Evolutionary conservation across 2,113 vertebrate species (phyloP).

Genomic region (Tragelaphus scriptus): DNA sequence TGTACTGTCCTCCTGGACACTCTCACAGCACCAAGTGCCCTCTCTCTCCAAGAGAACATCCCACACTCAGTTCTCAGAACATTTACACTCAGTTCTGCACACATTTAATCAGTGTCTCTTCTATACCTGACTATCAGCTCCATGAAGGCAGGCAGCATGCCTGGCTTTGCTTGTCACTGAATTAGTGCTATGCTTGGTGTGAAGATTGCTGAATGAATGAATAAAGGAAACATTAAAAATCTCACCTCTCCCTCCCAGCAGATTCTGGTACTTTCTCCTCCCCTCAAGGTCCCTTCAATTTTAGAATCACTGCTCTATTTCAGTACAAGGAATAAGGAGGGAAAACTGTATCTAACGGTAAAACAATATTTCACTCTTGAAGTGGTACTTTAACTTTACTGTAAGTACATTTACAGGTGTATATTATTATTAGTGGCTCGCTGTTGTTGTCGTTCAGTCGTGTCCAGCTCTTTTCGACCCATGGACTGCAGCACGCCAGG

Average conservation of each 20-base stretch:
- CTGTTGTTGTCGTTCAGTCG: neutral
- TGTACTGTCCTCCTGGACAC: no score
- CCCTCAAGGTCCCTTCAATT: neutral
- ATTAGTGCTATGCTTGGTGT: neutral
- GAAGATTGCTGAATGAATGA: neutral
- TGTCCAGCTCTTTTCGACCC: neutral
- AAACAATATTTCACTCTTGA: neutral
- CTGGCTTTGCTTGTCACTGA: neutral
- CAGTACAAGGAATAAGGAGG: neutral
- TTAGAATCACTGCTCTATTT: slow-evolving; percentile 31
- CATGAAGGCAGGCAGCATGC: neutral
- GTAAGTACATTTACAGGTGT: neutral
- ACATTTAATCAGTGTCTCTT: neutral
- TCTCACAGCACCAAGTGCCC: neutral
- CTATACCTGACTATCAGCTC: neutral
- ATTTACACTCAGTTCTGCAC: neutral
- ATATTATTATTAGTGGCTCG: neutral
- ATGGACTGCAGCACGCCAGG: neutral
- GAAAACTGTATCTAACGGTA: neutral
- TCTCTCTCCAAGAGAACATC: neutral
- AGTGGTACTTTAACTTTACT: neutral
- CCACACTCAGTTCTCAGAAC: neutral
- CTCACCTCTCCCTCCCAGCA: neutral
- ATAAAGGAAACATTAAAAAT: neutral
- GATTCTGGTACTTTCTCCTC: neutral